These are phyloP conservation scores for Ephydatia muelleri DNA, from an alignment of 37 sponge, comb jelly and placozoan species.

Conservation along the genomic window DNA sequence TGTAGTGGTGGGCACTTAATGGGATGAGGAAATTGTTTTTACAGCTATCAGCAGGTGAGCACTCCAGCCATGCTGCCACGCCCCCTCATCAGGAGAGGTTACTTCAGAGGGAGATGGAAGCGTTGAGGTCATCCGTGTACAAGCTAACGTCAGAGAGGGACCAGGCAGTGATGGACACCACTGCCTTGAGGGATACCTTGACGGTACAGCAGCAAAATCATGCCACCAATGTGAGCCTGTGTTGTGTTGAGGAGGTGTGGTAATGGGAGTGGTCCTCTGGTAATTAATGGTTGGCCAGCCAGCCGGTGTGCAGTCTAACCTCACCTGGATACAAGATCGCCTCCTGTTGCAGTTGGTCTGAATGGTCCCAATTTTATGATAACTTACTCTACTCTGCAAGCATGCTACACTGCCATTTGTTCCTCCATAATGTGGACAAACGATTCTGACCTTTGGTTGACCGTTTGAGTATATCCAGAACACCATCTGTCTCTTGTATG, in stretches of 20 bases:
- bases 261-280: background rate
- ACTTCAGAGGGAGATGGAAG: constrained; percentile 17
- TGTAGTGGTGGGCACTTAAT: too few species aligned
- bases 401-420: too few species aligned
- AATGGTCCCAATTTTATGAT: too few species aligned
- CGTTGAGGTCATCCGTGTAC: constrained; percentile 10
- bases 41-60: constrained; percentile 37
- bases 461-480: too few species aligned
- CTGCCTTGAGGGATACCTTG: constrained; percentile 48
- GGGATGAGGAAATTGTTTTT: background rate
- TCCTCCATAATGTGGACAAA: too few species aligned
- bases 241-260: background rate
- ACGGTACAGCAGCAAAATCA: constrained; percentile 32
- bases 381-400: too few species aligned
- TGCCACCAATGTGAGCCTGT: constrained; percentile 32
- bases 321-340: too few species aligned
- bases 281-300: background rate
- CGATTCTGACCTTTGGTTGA: too few species aligned
- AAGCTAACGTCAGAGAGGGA: constrained; percentile 43
- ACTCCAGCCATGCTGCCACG: background rate
- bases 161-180: constrained; percentile 46
- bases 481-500: too few species aligned
- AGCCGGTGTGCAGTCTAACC: too few species aligned
- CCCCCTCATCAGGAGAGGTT: background rate
- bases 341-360: too few species aligned